phyloP scores from a whole-genome alignment of 2,888 invertebrate genomes.

The Agrotis exclamationis region DNA sequence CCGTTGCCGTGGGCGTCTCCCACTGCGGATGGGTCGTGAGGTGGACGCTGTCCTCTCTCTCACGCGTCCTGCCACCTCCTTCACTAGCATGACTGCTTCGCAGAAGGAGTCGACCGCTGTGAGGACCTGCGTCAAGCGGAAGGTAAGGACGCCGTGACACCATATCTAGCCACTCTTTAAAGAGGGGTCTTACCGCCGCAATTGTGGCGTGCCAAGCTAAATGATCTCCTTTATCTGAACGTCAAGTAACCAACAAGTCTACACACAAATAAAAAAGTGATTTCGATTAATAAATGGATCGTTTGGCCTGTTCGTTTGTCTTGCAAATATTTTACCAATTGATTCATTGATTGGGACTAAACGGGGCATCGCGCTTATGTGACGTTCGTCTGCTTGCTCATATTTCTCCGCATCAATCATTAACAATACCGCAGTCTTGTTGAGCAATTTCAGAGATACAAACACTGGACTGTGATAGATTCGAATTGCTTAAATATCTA shows the following conservation, averaged over 20 bases:
- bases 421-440: neutral
- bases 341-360: conserved; percentile 38
- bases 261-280: conserved; percentile 11
- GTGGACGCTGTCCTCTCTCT: too few species aligned
- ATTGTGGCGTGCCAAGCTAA: too few species aligned
- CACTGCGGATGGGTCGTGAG: too few species aligned
- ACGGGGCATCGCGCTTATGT: conserved; percentile 27
- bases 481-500: neutral
- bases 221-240: too few species aligned
- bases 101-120: too few species aligned
- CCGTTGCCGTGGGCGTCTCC: too few species aligned
- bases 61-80: too few species aligned
- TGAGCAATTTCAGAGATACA: conserved; percentile 2
- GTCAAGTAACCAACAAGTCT: conserved; percentile 8
- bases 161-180: too few species aligned
- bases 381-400: conserved; percentile 2
- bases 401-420: conserved; percentile 12
- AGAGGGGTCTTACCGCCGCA: too few species aligned
- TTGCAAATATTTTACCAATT: conserved; percentile 34
- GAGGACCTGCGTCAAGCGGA: too few species aligned
- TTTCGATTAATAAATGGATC: conserved; percentile 21
- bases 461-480: neutral
- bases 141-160: too few species aligned
- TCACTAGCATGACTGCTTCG: too few species aligned
- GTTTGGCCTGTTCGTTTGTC: conserved; percentile 19